Percentiles rank a stretch among this genome's conserved stretches.
Evolutionary conservation across 2,888 invertebrate genomes (phyloP).

Genomic region (Standfussiana lucernea): DNA sequence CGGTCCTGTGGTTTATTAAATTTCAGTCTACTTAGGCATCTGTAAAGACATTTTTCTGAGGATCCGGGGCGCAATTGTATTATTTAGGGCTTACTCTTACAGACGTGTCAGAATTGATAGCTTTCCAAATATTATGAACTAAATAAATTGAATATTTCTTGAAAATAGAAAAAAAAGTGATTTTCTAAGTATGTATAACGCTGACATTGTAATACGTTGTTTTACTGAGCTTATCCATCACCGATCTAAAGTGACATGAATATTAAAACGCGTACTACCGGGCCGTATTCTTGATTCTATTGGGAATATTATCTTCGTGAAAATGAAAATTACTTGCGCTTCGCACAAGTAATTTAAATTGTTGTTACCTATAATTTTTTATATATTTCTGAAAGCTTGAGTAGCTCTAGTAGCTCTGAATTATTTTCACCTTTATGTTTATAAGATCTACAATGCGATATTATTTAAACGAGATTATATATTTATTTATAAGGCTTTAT

Average conservation of each 20-base stretch:
- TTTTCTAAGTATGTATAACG: slow-evolving; percentile 9
- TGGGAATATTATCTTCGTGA: not conserved
- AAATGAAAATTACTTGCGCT: slow-evolving; percentile 11
- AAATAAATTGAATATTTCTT: slow-evolving; percentile 3
- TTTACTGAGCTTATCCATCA: slow-evolving; percentile 35
- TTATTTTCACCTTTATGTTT: not conserved
- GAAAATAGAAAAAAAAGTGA: slow-evolving; percentile 23
- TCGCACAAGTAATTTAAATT: slow-evolving; percentile 20
- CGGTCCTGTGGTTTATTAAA: not conserved
- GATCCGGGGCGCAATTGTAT: not conserved
- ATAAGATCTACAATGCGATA: not conserved
- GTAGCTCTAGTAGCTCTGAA: too few relatives aligned
- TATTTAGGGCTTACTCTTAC: not conserved
- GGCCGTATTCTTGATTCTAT: slow-evolving; percentile 4
- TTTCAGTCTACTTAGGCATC: not conserved
- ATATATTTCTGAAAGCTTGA: too few relatives aligned
- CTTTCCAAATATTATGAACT: not conserved
- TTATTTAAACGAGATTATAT: not conserved
- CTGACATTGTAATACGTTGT: slow-evolving; percentile 27
- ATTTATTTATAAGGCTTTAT: too few relatives aligned
- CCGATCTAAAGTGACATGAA: slow-evolving; percentile 35
- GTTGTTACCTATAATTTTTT: too few relatives aligned
- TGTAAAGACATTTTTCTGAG: not conserved
- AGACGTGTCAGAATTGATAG: not conserved
- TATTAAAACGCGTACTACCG: slow-evolving; percentile 34